These are phyloP conservation scores for Cheilosia vulpina DNA, from an alignment of 2,888 invertebrate species.

Conservation along the genomic window DNA sequence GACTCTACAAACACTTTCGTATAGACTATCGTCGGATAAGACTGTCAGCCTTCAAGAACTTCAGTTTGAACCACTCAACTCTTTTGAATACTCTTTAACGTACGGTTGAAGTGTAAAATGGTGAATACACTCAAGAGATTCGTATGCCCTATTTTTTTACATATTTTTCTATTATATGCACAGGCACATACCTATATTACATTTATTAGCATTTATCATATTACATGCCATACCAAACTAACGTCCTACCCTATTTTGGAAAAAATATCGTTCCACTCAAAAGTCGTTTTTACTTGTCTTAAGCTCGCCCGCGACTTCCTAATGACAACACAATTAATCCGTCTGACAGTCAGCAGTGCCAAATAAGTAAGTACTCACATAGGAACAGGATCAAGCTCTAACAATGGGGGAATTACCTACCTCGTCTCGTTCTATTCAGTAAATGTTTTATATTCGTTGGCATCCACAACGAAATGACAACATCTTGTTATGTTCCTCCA, in stretches of 20 bases:
- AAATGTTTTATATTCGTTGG: conserved; percentile 45
- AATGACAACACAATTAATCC: conserved; percentile 74
- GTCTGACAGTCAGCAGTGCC: conserved; percentile 44
- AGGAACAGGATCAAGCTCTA: conserved; percentile 54
- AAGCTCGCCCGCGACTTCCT: conserved; percentile 25
- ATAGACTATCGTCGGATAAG: too few relatives aligned
- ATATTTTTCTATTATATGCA: too few relatives aligned
- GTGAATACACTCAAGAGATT: too few relatives aligned
- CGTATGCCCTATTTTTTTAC: too few relatives aligned
- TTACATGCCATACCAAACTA: too few relatives aligned
- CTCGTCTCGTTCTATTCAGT: conserved; percentile 32
- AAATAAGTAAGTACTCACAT: conserved; percentile 57
- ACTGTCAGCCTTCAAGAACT: too few relatives aligned
- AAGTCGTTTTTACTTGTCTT: conserved; percentile 2
- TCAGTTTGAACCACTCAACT: too few relatives aligned
- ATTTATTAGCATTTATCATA: too few relatives aligned
- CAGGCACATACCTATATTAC: too few relatives aligned
- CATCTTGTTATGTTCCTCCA: conserved; percentile 70
- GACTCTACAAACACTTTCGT: too few relatives aligned
- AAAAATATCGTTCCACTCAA: not conserved
- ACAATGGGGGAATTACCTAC: conserved; percentile 67
- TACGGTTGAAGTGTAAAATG: too few relatives aligned
- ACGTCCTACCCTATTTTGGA: not conserved
- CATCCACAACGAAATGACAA: conserved; percentile 66
- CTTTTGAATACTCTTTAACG: too few relatives aligned